Evolutionary conservation across 1,140 invertebrate genomes (phyloP), one percentile per base, ranked within the genome.

Genomic region (Ptiloglossa arizonensis): DNA sequence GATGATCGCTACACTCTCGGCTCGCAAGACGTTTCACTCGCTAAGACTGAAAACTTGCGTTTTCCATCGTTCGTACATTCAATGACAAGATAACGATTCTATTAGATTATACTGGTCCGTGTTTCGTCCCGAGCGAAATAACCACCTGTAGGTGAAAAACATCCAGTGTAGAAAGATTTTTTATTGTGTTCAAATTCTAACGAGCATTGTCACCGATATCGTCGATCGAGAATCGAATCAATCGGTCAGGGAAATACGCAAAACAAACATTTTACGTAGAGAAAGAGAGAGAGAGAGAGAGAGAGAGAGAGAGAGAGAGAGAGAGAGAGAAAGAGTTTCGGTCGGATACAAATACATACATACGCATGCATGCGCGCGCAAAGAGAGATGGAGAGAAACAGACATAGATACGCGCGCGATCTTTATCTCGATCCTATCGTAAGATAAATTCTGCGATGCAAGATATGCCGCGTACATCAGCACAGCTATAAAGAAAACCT

Each of bases 321-420:
- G n/a, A n/a, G n/a, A n/a, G n/a, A n/a, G n/a, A n/a, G n/a, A n/a
- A n/a, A n/a, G n/a, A 54, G 24, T 74, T 50, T 56, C 46, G 70
- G 27, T 38, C 38, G n/a, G 44, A 29, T 13, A 29, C 54, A n/a
- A 15, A 48, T 24, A 32, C 19, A 67, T 15, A 38, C 13, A 46
- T 41, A 24, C 19, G n/a, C 29, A 50, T 15, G 44, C 9, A 35
- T 13, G 24, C 24, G 59, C 68, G 19, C 24, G 24, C 29, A 27
- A 41, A 29, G 54, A n/a, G n/a, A n/a, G n/a, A n/a, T n/a, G n/a
- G n/a, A n/a, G n/a, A n/a, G n/a, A n/a, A n/a, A n/a, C n/a, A n/a
- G n/a, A n/a, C n/a, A 32, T 60, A 79, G 70, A 71, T 72, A 67
- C 75, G 67, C 79, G 79, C 67, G 70, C 79, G 64, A 79, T 79